Base-by-base conservation (phyloP, 2,797 vertebrate genomes). In the Chelon labrosus region DNA sequence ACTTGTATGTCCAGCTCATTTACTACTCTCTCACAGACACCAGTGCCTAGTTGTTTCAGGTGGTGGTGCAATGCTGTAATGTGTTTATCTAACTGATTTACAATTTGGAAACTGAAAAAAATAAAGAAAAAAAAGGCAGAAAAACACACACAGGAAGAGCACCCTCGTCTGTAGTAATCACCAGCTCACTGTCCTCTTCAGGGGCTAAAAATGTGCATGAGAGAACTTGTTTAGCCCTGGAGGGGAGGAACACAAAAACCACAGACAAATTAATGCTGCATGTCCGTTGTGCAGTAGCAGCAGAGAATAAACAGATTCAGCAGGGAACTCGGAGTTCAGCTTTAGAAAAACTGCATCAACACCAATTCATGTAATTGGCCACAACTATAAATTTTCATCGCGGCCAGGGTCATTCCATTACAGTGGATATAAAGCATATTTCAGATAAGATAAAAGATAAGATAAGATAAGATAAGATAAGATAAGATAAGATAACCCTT, bases 81-180 rank as follows among this genome's bases (percentile, higher is more conserved):
- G 37, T 66, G 42, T 73, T 52, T 74, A 81, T 76, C 20, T 39
- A 59, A 67, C 65, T 82, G 85, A 91, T 92, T 93, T 87, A 85
- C 69, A 85, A 55, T 73, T 80, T n/a, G 27, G 19, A 46, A 54
- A 74, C 37, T 47, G 50, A 51, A 51, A 64, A 63, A 55, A 53
- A 55, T 47, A 59, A 63, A 58, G 59, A 61, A 20, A 58, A 55
- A 35, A 31, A 31, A 17, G 7, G 17, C 61, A 41, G 10, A 4
- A 10, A 41, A 35, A 35, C 31, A 35, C 31, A 39, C 62, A 63
- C 47, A 64, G 50, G 56, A 78, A 59, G 51, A 76, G 31, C 69
- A 80, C 67, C 83, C 65, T 65, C 75, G 73, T 76, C 41, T 83
- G 53, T 58, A 69, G 58, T 51, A 53, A 78, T 63, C 65, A 64